These are phyloP conservation scores for Lasioglossum vierecki DNA, from an alignment of 2,888 invertebrate species.

Conservation along the genomic window DNA sequence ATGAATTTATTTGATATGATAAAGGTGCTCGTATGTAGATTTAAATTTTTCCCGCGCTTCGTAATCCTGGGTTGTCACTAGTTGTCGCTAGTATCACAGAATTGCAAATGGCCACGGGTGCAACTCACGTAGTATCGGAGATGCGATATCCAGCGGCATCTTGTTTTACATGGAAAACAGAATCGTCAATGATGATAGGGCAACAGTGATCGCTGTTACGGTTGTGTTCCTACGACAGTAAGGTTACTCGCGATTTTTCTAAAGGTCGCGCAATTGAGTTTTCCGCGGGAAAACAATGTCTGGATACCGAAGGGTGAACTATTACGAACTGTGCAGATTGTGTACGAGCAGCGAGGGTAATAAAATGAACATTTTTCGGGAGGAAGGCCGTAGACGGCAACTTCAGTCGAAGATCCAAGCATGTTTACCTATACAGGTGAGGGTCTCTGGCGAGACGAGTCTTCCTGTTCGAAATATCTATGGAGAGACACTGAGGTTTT, in stretches of 20 bases:
- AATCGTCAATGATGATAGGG: conserved; percentile 48
- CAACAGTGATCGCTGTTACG: conserved; percentile 56
- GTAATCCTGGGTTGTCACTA: conserved; percentile 52
- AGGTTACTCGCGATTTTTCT: conserved; percentile 55
- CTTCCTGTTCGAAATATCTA: neutral
- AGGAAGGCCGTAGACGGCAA: conserved; percentile 88
- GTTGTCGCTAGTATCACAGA: conserved; percentile 54
- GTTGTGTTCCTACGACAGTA: conserved; percentile 23
- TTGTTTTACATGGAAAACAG: conserved; percentile 45
- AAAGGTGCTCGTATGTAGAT: neutral
- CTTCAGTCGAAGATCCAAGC: conserved; percentile 88
- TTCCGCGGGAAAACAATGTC: conserved; percentile 85
- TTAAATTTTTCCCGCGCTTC: conserved; percentile 53
- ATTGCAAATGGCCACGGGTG: conserved; percentile 74
- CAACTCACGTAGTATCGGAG: conserved; percentile 63
- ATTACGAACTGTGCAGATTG: conserved; percentile 89
- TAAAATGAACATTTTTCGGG: conserved; percentile 88
- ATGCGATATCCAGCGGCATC: conserved; percentile 59
- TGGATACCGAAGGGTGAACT: conserved; percentile 89
- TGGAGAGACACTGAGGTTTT: neutral
- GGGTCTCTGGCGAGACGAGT: conserved; percentile 54
- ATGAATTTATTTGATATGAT: neutral
- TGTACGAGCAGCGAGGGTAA: conserved; percentile 88
- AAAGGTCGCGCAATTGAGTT: conserved; percentile 67
- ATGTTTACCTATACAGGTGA: conserved; percentile 87